phyloP scores from a whole-genome alignment of 2,888 invertebrate species.

The Mythimna loreyi region DNA sequence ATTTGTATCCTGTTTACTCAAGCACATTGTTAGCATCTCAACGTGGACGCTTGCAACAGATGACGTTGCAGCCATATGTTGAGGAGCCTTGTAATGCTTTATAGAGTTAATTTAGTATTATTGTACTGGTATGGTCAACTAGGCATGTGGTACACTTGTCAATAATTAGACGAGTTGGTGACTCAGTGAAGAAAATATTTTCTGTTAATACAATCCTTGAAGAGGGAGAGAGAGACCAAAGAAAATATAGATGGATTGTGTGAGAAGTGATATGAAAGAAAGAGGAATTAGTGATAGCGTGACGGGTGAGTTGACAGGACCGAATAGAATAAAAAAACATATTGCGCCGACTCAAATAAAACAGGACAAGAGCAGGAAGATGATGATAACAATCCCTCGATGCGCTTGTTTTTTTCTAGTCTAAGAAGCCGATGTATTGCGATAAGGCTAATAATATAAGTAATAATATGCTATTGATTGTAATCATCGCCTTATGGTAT shows the following conservation, averaged over 20 bases:
- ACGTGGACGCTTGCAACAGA: conserved; percentile 41
- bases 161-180: conserved; percentile 40
- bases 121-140: conserved; percentile 64
- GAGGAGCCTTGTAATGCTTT: conserved; percentile 68
- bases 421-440: conserved; percentile 3
- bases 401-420: background rate
- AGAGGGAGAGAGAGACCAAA: no score
- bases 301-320: no score
- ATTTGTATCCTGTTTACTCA: conserved; percentile 53
- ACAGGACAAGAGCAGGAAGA: no score
- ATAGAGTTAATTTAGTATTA: conserved; percentile 70
- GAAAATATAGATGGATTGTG: no score
- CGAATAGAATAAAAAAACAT: no score
- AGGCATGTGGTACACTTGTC: conserved; percentile 47
- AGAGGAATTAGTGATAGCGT: no score
- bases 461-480: background rate
- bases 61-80: conserved; percentile 68
- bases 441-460: conserved; percentile 1
- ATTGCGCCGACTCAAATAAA: no score
- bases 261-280: no score
- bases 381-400: no score
- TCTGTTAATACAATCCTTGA: conserved; percentile 15
- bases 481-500: background rate
- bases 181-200: conserved; percentile 54
- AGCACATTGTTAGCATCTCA: conserved; percentile 60